Base-by-base conservation (phyloP, 1,140 invertebrate genomes). In the Gonatopus flavifemur region DNA sequence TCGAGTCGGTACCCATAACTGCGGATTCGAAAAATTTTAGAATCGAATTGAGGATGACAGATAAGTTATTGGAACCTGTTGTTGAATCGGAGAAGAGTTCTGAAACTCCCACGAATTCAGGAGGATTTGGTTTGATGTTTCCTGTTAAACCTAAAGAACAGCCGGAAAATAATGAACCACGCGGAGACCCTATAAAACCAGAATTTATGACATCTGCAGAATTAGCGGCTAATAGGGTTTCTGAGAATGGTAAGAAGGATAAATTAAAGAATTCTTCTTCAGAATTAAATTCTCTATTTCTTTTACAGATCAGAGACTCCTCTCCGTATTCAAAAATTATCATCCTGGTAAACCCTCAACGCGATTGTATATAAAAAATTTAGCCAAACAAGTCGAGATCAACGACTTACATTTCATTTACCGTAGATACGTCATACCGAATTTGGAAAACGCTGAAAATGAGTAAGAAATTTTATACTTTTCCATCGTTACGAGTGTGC, bases 331-430 rank as follows among this genome's bases (percentile, higher is more conserved):
- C 59, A 92, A 90, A 72, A 93, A 92, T 66, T 97, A 96, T 76
- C 82, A 88, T 57, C 70, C 84, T 20, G 94, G 94, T 12, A 81
- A 87, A 33, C 87, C 90, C 12, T 90, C 88, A 7, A 84, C 86
- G 77, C 85, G 91, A 49, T 74, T 98, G 7, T 97, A 98, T 66
- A 87, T 98, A 25, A 98, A 98, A 72, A 98, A 98, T 81, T 80
- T 96, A 16, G 81, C 87, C 1, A 96, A 94, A 79, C 83, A 84
- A 55, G 87, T 93, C 0, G 83, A 81, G 24, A 81, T 85, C 28
- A 77, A 83, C 54, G 91, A 96, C 77, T 78, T 96, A 3, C 81
- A 88, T 59, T 84, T 83, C 58, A 88, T 98, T 52, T 96, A 88
- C 76, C 85, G 84, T 43, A 76, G 84, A 51, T 95, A 88, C 72